These are phyloP conservation scores for Nautilus pompilius DNA, from an alignment of 1,140 invertebrate species.

Conservation along the genomic window DNA sequence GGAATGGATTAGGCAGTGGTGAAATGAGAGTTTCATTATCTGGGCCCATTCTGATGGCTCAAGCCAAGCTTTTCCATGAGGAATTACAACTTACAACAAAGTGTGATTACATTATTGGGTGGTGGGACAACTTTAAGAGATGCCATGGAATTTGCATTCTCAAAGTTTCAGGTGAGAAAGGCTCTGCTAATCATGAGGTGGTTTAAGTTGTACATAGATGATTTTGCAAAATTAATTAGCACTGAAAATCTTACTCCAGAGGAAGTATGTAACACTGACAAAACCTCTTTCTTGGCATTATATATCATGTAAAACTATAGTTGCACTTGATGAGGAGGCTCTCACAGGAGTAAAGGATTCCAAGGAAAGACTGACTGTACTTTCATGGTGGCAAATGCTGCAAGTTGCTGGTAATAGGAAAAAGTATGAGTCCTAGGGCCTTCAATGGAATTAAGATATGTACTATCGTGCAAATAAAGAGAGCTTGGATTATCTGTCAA, in stretches of 20 bases:
- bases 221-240: background rate
- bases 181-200: background rate
- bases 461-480: too few relatives aligned
- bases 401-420: too few relatives aligned
- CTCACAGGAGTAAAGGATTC: too few relatives aligned
- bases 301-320: background rate
- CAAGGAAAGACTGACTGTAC: too few relatives aligned
- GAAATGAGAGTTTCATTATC: background rate
- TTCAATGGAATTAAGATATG: too few relatives aligned
- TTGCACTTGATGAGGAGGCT: too few relatives aligned
- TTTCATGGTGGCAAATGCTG: too few relatives aligned
- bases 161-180: background rate
- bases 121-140: background rate
- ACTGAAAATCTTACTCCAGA: background rate
- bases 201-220: background rate
- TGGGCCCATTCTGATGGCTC: background rate
- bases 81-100: constrained; percentile 4
- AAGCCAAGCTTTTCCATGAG: background rate
- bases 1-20: background rate
- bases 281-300: background rate
- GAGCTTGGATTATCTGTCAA: too few relatives aligned
- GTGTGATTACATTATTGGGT: background rate
- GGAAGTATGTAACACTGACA: background rate
- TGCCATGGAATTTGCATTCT: background rate
- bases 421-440: too few relatives aligned